A percentile compares a stretch with the other conserved stretches of the same genome.
Conservation (phyloP, 2,113 vertebrate genomes). For the Eubucco bourcierii region DNA sequence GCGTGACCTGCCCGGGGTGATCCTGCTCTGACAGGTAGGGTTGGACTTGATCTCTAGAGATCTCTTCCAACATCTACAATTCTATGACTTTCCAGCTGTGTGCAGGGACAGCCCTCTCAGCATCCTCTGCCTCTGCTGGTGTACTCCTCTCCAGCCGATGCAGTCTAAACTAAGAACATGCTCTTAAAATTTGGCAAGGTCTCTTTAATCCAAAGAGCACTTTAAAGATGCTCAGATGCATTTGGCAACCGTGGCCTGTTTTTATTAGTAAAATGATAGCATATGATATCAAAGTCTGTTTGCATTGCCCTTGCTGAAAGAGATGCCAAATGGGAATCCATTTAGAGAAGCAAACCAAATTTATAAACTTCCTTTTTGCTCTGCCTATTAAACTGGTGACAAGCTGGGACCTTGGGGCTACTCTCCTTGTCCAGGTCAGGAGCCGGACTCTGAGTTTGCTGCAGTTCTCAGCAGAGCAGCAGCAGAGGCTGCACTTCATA, state of each 20-base stretch:
- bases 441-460: not conserved
- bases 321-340: constrained; percentile 32
- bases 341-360: not conserved
- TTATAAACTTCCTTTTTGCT: constrained; percentile 8
- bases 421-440: not conserved
- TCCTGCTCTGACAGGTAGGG: no score
- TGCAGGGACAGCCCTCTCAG: not conserved
- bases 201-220: constrained; percentile 5
- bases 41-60: no score
- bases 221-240: constrained; percentile 5
- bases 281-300: constrained; percentile 14
- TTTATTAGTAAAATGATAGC: constrained; percentile 43
- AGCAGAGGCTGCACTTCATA: not conserved
- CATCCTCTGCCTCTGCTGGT: not conserved
- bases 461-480: rapidly evolving
- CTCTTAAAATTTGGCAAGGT: not conserved
- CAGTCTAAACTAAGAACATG: not conserved
- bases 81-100: not conserved
- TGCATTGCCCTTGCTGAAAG: not conserved
- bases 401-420: not conserved
- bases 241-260: constrained; percentile 1
- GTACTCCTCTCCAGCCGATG: not conserved
- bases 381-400: not conserved
- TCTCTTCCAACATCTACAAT: no score
- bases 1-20: no score